Conservation (phyloP, 2,797 vertebrate species). For the Lepilemur ruficaudatus region DNA sequence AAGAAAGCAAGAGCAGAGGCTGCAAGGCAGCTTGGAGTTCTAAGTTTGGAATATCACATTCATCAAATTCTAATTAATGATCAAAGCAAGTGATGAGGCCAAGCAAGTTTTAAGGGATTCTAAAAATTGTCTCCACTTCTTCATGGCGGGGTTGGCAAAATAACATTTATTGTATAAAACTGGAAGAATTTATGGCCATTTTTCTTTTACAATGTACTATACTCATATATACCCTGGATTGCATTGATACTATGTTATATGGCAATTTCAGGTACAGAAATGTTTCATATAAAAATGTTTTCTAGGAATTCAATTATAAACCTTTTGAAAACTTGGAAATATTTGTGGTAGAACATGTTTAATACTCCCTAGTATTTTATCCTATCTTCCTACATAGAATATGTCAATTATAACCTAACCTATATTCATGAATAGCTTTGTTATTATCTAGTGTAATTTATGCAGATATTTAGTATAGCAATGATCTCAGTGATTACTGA, state of each 20-base stretch:
- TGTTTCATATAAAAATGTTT: background rate
- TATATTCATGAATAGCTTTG: background rate
- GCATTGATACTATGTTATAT: background rate
- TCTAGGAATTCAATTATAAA: background rate
- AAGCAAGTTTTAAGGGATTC: background rate
- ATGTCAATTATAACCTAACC: background rate
- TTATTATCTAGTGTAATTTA: background rate
- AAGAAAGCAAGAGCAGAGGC: background rate
- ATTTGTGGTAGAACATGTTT: background rate
- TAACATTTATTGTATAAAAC: background rate
- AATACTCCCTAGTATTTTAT: background rate
- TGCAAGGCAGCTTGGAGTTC: background rate
- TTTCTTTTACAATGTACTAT: background rate
- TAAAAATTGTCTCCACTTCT: background rate
- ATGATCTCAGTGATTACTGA: background rate
- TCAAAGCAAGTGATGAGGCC: background rate
- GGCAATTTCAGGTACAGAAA: background rate
- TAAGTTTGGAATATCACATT: background rate
- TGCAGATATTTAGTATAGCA: background rate
- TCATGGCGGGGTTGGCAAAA: background rate
- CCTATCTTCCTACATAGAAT: background rate
- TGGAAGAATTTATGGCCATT: background rate
- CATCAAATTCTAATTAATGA: background rate
- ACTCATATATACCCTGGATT: background rate
- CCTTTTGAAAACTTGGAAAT: background rate